A percentile compares a stretch with the other conserved stretches of the same genome.
These are phyloP conservation scores for Platygyra sinensis DNA, from an alignment of 64 coral and sea anemone genomes.

Conservation along the genomic window DNA sequence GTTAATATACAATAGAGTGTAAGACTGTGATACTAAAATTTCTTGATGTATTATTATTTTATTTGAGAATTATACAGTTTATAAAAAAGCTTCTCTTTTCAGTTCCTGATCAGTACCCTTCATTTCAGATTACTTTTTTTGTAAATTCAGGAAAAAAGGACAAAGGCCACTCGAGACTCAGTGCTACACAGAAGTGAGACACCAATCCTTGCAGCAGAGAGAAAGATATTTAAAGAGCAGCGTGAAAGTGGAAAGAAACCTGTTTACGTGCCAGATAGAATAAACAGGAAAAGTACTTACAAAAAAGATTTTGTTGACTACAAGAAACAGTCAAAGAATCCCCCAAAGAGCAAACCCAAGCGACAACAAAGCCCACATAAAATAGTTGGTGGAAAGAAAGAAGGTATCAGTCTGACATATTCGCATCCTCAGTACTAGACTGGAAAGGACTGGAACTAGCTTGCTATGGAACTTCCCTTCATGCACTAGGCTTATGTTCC, in stretches of 20 bases:
- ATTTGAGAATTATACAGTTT: too few species aligned
- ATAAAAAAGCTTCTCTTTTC: neutral
- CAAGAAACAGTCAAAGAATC: constrained; percentile 36
- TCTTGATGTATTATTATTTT: too few species aligned
- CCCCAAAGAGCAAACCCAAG: constrained; percentile 57
- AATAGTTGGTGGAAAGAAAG: constrained; percentile 51
- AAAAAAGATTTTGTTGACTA: constrained; percentile 73
- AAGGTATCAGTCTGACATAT: neutral
- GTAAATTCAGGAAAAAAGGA: neutral
- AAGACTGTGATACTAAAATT: too few species aligned
- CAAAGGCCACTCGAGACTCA: neutral
- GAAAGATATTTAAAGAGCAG: constrained; percentile 56
- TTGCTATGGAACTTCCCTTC: too few species aligned
- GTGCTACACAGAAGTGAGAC: constrained; percentile 53
- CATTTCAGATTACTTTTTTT: neutral
- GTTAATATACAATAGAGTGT: too few species aligned
- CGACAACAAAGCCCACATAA: constrained; percentile 21
- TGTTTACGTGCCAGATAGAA: constrained; percentile 81
- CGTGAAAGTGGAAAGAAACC: constrained; percentile 14
- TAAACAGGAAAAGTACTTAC: constrained; percentile 91
- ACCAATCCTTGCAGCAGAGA: constrained; percentile 81
- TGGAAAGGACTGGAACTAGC: too few species aligned
- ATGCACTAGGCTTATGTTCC: too few species aligned
- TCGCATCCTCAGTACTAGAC: too few species aligned
- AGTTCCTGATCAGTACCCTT: neutral